Evolutionary conservation across 2,888 invertebrate genomes (phyloP).

Genomic region (Phymatocera aterrima): DNA sequence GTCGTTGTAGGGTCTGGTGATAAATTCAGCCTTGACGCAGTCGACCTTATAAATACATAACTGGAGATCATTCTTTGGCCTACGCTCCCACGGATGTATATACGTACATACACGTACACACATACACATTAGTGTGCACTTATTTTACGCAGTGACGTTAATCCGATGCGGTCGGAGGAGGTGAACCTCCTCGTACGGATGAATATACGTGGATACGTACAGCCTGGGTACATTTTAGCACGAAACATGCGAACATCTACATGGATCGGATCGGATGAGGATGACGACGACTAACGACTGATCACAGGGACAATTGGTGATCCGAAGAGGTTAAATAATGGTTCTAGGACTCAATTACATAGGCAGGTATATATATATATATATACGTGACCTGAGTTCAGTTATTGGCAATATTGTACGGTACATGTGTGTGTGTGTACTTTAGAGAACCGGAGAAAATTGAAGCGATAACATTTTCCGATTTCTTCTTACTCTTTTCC

Average conservation of each 20-base stretch:
- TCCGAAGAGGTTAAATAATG: not conserved
- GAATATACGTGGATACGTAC: not conserved
- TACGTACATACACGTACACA: not conserved
- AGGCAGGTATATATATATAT: too few species aligned
- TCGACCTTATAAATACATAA: constrained; percentile 37
- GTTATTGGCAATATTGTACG: too few species aligned
- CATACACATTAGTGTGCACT: not conserved
- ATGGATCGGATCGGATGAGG: not conserved
- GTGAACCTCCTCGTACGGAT: not conserved
- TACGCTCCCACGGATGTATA: too few species aligned
- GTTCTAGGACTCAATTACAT: not conserved
- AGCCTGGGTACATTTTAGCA: not conserved
- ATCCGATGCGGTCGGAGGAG: too few species aligned
- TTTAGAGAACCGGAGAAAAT: too few species aligned
- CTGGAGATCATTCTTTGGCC: constrained; percentile 26
- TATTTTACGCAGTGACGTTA: not conserved
- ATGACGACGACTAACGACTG: not conserved
- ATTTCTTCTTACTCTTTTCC: too few species aligned
- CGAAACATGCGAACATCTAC: constrained; percentile 10
- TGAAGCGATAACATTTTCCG: too few species aligned
- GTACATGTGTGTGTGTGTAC: too few species aligned
- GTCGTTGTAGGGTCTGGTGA: constrained; percentile 5
- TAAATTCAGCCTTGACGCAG: constrained; percentile 30
- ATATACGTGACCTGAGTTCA: too few species aligned
- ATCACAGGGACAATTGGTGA: not conserved